Evolutionary conservation across 1,140 invertebrate species (phyloP), one percentile per base, ranked within the genome.

Genomic region (Liolophura sinensis): DNA sequence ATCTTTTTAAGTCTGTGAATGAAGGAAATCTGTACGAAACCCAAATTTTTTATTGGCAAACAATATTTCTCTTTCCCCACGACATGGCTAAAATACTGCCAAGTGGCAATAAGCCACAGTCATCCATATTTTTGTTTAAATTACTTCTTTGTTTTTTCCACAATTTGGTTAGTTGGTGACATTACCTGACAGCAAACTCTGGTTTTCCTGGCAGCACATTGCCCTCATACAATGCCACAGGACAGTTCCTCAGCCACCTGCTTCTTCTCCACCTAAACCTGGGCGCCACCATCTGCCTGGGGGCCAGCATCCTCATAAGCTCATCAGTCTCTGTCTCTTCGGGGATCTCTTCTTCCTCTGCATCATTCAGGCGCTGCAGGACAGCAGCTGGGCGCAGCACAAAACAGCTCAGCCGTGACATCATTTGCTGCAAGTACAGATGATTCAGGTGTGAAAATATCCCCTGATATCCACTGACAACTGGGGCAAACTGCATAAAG

Each of bases 241-340:
- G 84, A 73, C 83, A 85, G 62, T 77, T 73, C 18, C 76, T 71
- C 47, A 77, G 56, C 78, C 81, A 85, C 48, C 73, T 69, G 65
- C 78, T 82, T 25, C 83, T 65, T n/a, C 78, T 63, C 84, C 84
- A 85, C 27, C 80, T 65, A 65, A 77, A 84, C n/a, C 80, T 67
- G 15, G 80, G 76, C 15, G 78, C 75, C 52, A 83, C 76, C 77
- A 81, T 81, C 60, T 77, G 70, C 65, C 81, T 84, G 24, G 78
- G 68, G 31, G 68, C 77, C 31, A 82, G 68, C 18, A 68, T 63
- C 22, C 80, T 69, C 70, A 82, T 74, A 24, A 84, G 62, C 51
- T 83, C 81, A 62, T 85, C 84, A 48, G 81, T 78, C 3, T 85
- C 83, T 56, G 79, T 78, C 11, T 84, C 82, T 52, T 82, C 82